Evolutionary conservation across 2,797 vertebrate genomes (phyloP), one percentile per base, ranked within the genome.

Genomic region (Takifugu rubripes): DNA sequence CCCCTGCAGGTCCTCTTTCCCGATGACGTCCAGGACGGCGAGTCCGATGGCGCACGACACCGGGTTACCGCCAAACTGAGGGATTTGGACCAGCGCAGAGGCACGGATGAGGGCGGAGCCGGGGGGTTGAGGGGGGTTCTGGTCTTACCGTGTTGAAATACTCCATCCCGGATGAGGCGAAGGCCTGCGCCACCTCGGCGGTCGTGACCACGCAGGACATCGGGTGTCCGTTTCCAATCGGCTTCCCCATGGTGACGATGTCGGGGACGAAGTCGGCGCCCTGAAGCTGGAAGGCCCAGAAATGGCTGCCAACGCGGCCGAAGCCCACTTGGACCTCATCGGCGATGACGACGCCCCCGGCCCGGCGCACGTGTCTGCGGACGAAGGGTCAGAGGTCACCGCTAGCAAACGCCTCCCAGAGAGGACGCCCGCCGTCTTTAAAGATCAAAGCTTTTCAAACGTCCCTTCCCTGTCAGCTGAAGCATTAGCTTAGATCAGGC

Each of bases 281-380:
- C 66, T 96, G 92, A 15, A 97, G 88, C 74, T 98, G 96, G 82
- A 99, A 99, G 33, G 91, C 94, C 97, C 97, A 99, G 70, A 99
- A 99, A 78, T 93, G 88, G 52, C 87, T 92, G 25, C 97, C 97
- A 6, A 95, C 91, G n/a, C 97, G 91, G 2, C 97, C 96, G 52
- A 99, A 99, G 74, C 97, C 97, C 55, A 99, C 97, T 68, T 99
- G 97, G 59, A 99, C 96, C 84, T 99, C 97, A 60, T 99, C 97
- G 1, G 93, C 94, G 47, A 99, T 97, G 77, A 99, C 92, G 33
- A 99, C 26, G 0, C 95, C 97, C 15, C 96, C 96, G 0, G 83
- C 95, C 0, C 82, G 66, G 27, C 0, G 94, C 46, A 99, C 90
- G 0, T 92, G 91, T 56, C 97, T 99, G 87, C 44, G 80, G 40